A percentile compares a stretch with the other conserved stretches of the same genome.
Evolutionary conservation across 2,113 vertebrate genomes (phyloP).

Genomic region (Phrynosoma platyrhinos): DNA sequence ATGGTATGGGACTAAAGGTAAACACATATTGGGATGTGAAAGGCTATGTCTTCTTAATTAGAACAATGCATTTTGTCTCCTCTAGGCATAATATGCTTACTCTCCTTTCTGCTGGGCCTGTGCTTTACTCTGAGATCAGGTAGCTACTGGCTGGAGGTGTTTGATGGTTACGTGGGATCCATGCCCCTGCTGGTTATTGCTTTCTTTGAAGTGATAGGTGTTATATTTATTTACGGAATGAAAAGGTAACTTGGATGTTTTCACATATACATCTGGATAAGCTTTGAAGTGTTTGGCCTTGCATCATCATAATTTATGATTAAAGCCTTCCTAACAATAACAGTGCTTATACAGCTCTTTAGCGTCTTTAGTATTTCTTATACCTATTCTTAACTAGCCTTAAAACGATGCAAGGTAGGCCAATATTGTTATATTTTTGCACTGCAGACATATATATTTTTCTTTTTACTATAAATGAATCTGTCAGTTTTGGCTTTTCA

Average conservation of each 20-base stretch:
- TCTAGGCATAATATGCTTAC: conserved; percentile 79
- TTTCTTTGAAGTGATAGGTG: conserved; percentile 84
- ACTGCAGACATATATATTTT: too few relatives aligned
- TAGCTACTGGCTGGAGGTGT: conserved; percentile 93
- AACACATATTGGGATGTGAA: not conserved
- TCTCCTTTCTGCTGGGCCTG: conserved; percentile 77
- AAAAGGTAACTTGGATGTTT: conserved; percentile 75
- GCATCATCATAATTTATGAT: not conserved
- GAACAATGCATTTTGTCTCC: not conserved
- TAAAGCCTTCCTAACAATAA: not conserved
- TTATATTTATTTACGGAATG: conserved; percentile 84
- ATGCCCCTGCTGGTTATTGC: conserved; percentile 87
- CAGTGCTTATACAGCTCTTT: not conserved
- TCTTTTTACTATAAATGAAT: too few relatives aligned
- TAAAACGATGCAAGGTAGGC: too few relatives aligned
- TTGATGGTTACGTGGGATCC: conserved; percentile 85
- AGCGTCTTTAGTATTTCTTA: not conserved
- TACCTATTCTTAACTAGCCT: too few relatives aligned
- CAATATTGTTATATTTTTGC: too few relatives aligned
- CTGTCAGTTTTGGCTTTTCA: too few relatives aligned
- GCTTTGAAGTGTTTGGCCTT: not conserved
- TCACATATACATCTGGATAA: not conserved
- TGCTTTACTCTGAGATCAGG: conserved; percentile 88
- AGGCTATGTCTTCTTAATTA: conserved; percentile 27
- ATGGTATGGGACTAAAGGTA: not conserved